Base-by-base conservation (phyloP, 2,113 vertebrate species). In the Proterorhinus semilunaris region DNA sequence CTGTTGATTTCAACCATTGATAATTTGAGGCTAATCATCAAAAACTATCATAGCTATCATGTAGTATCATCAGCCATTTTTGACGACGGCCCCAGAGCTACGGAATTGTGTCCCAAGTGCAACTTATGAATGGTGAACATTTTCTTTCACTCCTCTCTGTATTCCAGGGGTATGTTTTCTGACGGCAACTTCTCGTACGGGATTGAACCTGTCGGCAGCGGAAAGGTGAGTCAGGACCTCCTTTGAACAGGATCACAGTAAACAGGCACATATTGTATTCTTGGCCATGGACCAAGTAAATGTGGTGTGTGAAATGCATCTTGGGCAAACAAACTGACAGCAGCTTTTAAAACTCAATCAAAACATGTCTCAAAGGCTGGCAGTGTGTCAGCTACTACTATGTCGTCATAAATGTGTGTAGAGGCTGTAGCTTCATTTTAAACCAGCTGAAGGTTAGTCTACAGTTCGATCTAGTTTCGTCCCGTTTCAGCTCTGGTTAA, bases 151-250 rank as follows among this genome's bases (percentile, higher is more conserved):
- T 42, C 16, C 13, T 45, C 59, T 80, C 36, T 73, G 10, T 59
- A 36, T 71, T 78, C 51, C 88, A 98, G 96, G 0, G 97, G 97
- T 6, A 93, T 97, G 87, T 98, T 98, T 90, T 98, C 94, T 0
- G 96, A 99, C 0, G 94, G 95, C 53, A 93, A 91, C 65, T 92
- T 93, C 76, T 94, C 93, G 1, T 99, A 96, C 21, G 91, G 90
- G 45, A 90, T 99, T 27, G 93, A 98, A 88, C 96, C 96, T 15
- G 82, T 84, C 36, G 85, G 72, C 66, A 55, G 57, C 8, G 75
- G 71, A 17, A 66, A 88, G 78, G 91, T 91, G 69, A 88, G 83
- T 62, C 47, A 21, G 44, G 15, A 46, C 10, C 46, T 27, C 21
- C n/a, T 10, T 17, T 8, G 53, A 16, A 7, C 46, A 9, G 42